Evolutionary conservation across 1,140 invertebrate genomes (phyloP), one percentile per base, ranked within the genome.

Genomic region (Drosophila bifasciata): DNA sequence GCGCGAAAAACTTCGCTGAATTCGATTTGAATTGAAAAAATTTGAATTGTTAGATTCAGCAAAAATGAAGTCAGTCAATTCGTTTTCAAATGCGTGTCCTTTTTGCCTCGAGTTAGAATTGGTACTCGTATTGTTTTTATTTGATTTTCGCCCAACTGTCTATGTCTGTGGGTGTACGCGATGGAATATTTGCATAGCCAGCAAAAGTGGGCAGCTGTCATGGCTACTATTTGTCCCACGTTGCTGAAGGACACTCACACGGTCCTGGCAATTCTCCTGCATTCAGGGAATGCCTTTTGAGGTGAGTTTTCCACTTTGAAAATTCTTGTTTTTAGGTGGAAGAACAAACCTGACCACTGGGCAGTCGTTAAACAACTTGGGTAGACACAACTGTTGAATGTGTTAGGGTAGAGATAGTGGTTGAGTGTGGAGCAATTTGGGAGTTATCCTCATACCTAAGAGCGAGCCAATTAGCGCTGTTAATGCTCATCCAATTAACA

Each of bases 1-100:
- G 69, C 73, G 69, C 51, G 51, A 73, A 73, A 72, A 64, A 73
- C 63, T 32, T 28, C 69, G 41, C 46, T 57, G 44, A 73, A 73
- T 73, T 52, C 70, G 69, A 73, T 73, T 73, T 57, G 51, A 56
- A 72, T n/a, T n/a, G n/a, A n/a, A n/a, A n/a, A n/a, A n/a, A n/a
- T n/a, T n/a, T n/a, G n/a, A 55, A 72, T 64, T 64, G 51, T 50
- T 55, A 40, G 25, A 46, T 51, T 73, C 69, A 73, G 70, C 69
- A 73, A 63, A 73, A 73, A 21, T 3, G 3, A 21, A 21, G 19
- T 4, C 19, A 4, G 19, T 3, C 2, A 21, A 21, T 3, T 67
- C 62, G 46, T 48, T 62, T 55, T 41, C 19, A 19, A 19, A 21
- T 21, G 1, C 19, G 19, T 36, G 11, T 41, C 23, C 40, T 43